Base-by-base conservation (phyloP, 2,888 invertebrate genomes). In the Monopis laevigella region DNA sequence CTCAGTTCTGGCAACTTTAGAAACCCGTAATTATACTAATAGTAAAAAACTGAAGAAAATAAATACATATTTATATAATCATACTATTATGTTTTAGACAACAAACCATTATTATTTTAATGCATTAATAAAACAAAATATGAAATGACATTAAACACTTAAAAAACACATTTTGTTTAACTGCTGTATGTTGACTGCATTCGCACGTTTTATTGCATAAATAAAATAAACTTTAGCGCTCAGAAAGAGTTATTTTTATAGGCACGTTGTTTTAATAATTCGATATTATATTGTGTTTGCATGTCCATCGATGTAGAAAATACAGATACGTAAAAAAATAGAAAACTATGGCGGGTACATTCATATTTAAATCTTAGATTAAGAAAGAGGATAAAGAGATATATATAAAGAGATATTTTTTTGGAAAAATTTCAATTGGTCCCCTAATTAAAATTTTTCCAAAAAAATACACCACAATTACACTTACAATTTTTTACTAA, bases 161-260 rank as follows among this genome's bases (percentile, higher is more conserved):
- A 36, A 36, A 36, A 36, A 36, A 13, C 36, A 36, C 36, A 36
- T 36, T 36, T 36, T 36, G 36, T 10, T 36, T 36, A 36, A 36
- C 36, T 36, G 36, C 36, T 10, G 36, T 36, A 36, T 36, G 36
- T 36, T 36, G 19, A 36, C 36, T 36, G 36, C 36, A 32, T 32
- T 32, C 32, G n/a, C 21, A 36, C 21, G 21, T 36, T 36, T 36
- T 36, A 36, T 36, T 36, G 17, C 36, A 12, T 21, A 36, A 12
- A 36, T 36, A 36, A 36, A 34, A 36, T 36, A 36, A 21, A 36
- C 36, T 36, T 36, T 36, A 21, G 21, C 21, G 36, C 21, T 4
- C 12, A 13, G 10, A 32, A 32, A 32, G 32, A 32, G 32, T 32
- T 32, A 32, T 32, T 32, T 32, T 32, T 32, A 32, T 32, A 8